Base-by-base conservation (phyloP, 2,888 invertebrate species). In the Caenorhabditis sp. region DNA sequence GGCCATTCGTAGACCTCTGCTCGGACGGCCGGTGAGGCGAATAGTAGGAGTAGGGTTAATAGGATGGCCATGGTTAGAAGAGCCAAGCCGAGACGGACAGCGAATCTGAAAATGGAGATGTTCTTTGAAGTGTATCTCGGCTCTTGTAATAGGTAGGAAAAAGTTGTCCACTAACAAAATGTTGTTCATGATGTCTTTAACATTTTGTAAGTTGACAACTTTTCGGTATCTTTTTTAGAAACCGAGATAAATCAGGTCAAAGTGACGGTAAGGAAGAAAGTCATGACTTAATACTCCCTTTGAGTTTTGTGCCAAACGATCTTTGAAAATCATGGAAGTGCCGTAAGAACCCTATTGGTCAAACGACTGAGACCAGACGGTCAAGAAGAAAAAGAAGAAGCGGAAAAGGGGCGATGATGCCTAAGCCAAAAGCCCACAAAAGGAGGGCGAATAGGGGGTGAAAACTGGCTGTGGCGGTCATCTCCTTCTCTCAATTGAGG, bases 1-100 rank as follows among this genome's bases (percentile, higher is more conserved):
- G 90, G 88, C 91, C 91, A 91, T 8, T 85, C 85, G 63, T 80
- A 88, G 14, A 56, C 63, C 14, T 82, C 70, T 14, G 66, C 28
- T 38, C 59, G 22, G 5, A 28, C 47, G 1, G 41, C 41, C 5
- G 73, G 73, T 5, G 82, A 26, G 19, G 76, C 76, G 51, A 73
- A 76, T 59, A 76, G 7, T 6, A 82, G n/a, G 6, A 82, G 49
- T 26, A 82, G 59, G 8, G 61, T 49, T 10, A 82, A 14, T 16
- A 82, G 38, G 8, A 54, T 10, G 22, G 54, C 31, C 82, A 76
- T 81, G 35, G 70, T 63, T 28, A 56, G 19, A 24, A 82, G 44
- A 22, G 44, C 75, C 64, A 68, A 66, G 51, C 59, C 59, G 59
- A 82, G 76, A 54, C 72, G 66, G 35, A 68, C 56, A 38, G 41